Conservation (phyloP, 2,113 vertebrate species). For the Tyto alba region DNA sequence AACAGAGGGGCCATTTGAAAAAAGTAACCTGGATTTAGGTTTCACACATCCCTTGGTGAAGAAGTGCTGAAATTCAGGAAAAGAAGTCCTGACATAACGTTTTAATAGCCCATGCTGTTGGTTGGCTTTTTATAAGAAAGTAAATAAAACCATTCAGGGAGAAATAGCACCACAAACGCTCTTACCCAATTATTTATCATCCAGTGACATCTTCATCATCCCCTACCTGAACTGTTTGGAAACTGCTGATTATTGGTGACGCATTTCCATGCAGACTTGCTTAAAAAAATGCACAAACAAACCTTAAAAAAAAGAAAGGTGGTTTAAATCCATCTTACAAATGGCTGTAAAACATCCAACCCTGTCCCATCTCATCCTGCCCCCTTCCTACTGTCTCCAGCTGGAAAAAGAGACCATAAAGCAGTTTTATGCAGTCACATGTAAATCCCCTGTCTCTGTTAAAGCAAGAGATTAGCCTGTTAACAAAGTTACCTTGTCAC, state of each 20-base stretch:
- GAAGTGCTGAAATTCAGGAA: background rate
- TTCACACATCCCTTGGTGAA: background rate
- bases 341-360: background rate
- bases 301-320: background rate
- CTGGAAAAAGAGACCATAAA: slow-evolving; percentile 60
- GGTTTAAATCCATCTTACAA: background rate
- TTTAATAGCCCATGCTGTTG: background rate
- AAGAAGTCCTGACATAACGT: background rate
- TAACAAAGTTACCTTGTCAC: slow-evolving; percentile 74
- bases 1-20: background rate
- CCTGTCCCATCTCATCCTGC: background rate
- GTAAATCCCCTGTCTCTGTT: slow-evolving; percentile 66
- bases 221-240: background rate
- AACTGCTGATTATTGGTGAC: background rate
- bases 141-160: background rate
- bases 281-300: background rate
- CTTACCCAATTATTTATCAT: background rate
- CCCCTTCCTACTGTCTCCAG: slow-evolving; percentile 24
- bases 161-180: background rate
- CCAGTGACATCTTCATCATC: background rate
- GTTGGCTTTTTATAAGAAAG: background rate
- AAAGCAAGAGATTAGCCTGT: slow-evolving; percentile 65
- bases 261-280: background rate
- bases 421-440: slow-evolving; percentile 55
- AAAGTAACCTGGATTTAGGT: background rate